Evolutionary conservation across 2,888 invertebrate genomes (phyloP).

Genomic region (Polydrusus pterygomalis): DNA sequence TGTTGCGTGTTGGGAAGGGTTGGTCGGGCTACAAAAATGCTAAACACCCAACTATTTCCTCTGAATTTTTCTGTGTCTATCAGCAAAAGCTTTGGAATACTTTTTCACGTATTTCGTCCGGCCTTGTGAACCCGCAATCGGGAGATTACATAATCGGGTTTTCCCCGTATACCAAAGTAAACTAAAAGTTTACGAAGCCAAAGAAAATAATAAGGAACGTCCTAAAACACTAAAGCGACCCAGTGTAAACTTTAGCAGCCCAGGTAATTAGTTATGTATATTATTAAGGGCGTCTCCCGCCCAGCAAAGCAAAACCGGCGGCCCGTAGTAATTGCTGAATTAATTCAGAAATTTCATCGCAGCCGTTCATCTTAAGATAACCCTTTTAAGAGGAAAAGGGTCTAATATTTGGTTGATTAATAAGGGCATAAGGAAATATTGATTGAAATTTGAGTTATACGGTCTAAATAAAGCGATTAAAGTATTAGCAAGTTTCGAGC

Average conservation of each 20-base stretch:
- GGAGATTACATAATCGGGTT: neutral
- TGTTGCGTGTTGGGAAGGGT: too few species aligned
- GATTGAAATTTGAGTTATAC: slow-evolving; percentile 8
- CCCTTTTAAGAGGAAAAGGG: slow-evolving; percentile 23
- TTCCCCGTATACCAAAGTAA: neutral
- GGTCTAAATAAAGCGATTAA: neutral
- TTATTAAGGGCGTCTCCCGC: slow-evolving; percentile 26
- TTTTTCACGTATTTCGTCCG: too few species aligned
- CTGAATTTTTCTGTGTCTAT: too few species aligned
- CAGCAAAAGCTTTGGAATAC: too few species aligned
- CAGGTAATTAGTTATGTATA: slow-evolving; percentile 38
- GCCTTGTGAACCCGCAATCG: too few species aligned
- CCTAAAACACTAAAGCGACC: slow-evolving; percentile 19
- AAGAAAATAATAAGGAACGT: slow-evolving; percentile 21
- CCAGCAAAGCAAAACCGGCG: slow-evolving; percentile 24
- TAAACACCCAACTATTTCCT: too few species aligned
- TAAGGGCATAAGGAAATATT: slow-evolving; percentile 20
- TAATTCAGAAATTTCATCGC: slow-evolving; percentile 36
- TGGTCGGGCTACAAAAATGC: too few species aligned
- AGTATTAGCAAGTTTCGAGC: too few species aligned
- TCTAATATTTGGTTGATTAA: slow-evolving; percentile 29
- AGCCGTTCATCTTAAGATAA: slow-evolving; percentile 32
- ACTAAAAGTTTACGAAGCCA: slow-evolving; percentile 1
- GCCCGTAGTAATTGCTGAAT: slow-evolving; percentile 31
- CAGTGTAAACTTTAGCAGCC: slow-evolving; percentile 27